Evolutionary conservation across 2,797 vertebrate species (phyloP).

Genomic region (Oreonectes daqikongensis): DNA sequence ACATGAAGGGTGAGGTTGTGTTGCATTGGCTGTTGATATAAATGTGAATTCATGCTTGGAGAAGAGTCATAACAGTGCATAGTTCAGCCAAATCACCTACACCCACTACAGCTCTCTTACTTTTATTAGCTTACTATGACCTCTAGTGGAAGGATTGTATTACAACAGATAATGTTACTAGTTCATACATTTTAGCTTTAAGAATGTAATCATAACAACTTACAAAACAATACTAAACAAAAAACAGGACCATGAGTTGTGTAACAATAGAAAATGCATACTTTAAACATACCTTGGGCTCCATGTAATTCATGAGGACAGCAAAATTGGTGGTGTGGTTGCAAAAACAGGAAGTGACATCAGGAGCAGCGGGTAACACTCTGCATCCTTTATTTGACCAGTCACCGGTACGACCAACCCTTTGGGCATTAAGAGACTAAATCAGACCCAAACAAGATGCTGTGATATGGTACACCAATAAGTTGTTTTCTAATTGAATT

Average conservation of each 20-base stretch:
- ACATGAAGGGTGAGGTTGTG: neutral
- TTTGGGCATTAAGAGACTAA: conserved; percentile 49
- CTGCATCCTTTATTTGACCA: conserved; percentile 79
- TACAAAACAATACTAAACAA: neutral
- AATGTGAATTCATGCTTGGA: neutral
- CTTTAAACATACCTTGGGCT: conserved; percentile 50
- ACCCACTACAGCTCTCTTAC: neutral
- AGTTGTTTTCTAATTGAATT: neutral
- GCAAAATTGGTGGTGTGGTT: conserved; percentile 85
- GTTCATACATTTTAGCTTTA: too few relatives aligned
- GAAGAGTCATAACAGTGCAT: conserved; percentile 45
- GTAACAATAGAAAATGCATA: neutral
- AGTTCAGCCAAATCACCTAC: conserved; percentile 43
- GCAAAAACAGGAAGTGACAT: conserved; percentile 75
- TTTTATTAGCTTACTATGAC: conserved; percentile 46
- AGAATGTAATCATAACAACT: neutral
- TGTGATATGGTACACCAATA: neutral
- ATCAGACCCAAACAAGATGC: conserved; percentile 9
- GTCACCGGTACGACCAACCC: conserved; percentile 59
- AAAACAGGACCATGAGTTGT: neutral
- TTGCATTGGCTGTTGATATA: neutral
- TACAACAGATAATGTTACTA: neutral
- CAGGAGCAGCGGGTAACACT: conserved; percentile 63
- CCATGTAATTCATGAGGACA: conserved; percentile 80
- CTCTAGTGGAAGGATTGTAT: conserved; percentile 49